phyloP scores from a whole-genome alignment of 2,113 vertebrate genomes.

The Corydoras maculifer region DNA sequence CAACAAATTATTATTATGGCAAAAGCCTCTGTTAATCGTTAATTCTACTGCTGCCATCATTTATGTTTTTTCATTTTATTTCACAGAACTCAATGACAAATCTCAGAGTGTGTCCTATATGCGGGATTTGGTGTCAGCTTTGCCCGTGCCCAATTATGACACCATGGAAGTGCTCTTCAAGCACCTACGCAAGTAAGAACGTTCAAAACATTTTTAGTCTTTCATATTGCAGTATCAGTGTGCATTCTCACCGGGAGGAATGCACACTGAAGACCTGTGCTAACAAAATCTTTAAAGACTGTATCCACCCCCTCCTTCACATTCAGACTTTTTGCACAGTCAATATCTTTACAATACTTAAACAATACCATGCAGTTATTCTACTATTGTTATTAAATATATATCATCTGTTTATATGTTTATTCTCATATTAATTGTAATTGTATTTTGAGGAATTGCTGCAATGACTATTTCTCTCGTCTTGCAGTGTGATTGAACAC shows the following conservation, averaged over 20 bases:
- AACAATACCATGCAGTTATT: too few species aligned
- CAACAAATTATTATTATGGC: too few species aligned
- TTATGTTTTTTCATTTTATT: neutral
- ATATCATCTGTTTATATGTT: too few species aligned
- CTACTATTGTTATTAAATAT: too few species aligned
- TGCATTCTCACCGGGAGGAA: too few species aligned
- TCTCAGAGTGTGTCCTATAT: slow-evolving; percentile 62
- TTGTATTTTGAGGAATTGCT: neutral
- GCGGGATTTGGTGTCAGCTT: slow-evolving; percentile 72
- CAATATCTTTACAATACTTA: too few species aligned
- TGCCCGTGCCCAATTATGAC: slow-evolving; percentile 77
- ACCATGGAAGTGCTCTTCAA: slow-evolving; percentile 82
- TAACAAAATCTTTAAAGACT: too few species aligned
- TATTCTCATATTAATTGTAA: too few species aligned
- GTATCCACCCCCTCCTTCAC: too few species aligned
- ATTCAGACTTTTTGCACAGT: too few species aligned
- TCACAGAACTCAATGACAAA: slow-evolving; percentile 72
- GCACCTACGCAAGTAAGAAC: slow-evolving; percentile 79
- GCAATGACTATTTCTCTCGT: neutral
- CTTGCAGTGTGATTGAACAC: slow-evolving; percentile 70
- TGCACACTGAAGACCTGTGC: too few species aligned
- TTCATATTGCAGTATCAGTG: too few species aligned
- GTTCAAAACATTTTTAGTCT: neutral
- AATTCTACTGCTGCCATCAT: neutral
- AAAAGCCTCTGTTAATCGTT: neutral